These are phyloP conservation scores for Nyctibius grandis DNA, from an alignment of 2,797 vertebrate species.

Conservation along the genomic window DNA sequence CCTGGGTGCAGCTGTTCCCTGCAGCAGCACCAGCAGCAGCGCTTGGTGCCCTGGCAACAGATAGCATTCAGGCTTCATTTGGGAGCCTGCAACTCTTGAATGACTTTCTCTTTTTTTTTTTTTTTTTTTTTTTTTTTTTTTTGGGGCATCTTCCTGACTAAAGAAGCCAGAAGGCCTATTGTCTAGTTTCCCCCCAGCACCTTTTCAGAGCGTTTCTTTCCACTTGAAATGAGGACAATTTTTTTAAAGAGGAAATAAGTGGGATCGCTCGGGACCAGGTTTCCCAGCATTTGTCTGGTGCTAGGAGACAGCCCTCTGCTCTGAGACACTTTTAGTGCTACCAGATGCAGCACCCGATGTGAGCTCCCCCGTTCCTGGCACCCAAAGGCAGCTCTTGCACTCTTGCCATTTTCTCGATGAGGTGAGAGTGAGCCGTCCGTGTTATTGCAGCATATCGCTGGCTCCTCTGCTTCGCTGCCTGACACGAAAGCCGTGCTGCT, in stretches of 20 bases:
- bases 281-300: not conserved
- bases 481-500: accelerated
- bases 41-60: not conserved
- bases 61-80: not conserved
- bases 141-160: no score
- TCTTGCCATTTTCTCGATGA: not conserved
- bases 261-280: not conserved
- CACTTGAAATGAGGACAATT: not conserved
- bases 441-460: not conserved
- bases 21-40: not conserved
- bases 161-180: not conserved
- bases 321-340: not conserved
- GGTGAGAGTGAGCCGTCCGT: not conserved
- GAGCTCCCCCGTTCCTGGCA: not conserved
- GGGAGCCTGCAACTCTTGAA: not conserved
- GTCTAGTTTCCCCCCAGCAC: not conserved
- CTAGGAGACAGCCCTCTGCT: not conserved
- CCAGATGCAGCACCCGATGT: accelerated
- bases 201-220: not conserved
- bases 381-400: not conserved
- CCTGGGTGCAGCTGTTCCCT: not conserved
- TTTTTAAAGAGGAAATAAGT: not conserved
- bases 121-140: not conserved
- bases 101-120: not conserved
- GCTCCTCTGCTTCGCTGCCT: not conserved